Evolutionary conservation across 2,113 vertebrate species (phyloP).

Genomic region (Mionectes macconnelli): DNA sequence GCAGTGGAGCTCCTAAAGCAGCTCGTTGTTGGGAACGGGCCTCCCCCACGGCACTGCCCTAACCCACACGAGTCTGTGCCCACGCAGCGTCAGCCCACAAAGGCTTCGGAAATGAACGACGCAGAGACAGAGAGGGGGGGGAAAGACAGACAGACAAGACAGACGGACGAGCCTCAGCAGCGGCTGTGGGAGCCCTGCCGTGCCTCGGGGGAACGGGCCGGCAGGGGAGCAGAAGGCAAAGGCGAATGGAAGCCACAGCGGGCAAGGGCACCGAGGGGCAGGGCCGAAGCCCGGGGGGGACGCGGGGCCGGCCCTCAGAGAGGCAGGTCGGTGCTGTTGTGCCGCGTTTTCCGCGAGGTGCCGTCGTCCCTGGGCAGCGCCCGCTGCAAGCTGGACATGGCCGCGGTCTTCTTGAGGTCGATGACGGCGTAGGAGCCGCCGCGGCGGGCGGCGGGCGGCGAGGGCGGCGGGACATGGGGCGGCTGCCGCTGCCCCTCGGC

Average conservation of each 20-base stretch:
- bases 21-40: rapidly evolving
- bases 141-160: neutral
- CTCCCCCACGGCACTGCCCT: no score
- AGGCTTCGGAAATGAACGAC: slow-evolving; percentile 39
- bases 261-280: neutral
- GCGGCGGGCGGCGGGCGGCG: slow-evolving; percentile 71
- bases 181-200: neutral
- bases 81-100: neutral
- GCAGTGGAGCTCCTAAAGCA: neutral
- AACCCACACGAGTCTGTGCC: neutral
- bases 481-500: slow-evolving; percentile 47
- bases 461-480: neutral
- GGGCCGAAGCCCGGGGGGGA: neutral
- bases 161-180: slow-evolving; percentile 6
- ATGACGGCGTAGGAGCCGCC: slow-evolving; percentile 94
- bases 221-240: neutral
- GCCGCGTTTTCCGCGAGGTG: slow-evolving; percentile 94
- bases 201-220: neutral
- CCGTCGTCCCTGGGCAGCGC: slow-evolving; percentile 95
- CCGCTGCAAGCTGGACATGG: slow-evolving; percentile 97
- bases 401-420: slow-evolving; percentile 96
- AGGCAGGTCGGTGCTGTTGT: slow-evolving; percentile 99
- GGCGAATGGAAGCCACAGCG: neutral
- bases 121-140: neutral
- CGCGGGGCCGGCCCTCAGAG: slow-evolving; percentile 74